phyloP scores from a whole-genome alignment of 2,888 invertebrate species.

The Nomada goodeniana region DNA sequence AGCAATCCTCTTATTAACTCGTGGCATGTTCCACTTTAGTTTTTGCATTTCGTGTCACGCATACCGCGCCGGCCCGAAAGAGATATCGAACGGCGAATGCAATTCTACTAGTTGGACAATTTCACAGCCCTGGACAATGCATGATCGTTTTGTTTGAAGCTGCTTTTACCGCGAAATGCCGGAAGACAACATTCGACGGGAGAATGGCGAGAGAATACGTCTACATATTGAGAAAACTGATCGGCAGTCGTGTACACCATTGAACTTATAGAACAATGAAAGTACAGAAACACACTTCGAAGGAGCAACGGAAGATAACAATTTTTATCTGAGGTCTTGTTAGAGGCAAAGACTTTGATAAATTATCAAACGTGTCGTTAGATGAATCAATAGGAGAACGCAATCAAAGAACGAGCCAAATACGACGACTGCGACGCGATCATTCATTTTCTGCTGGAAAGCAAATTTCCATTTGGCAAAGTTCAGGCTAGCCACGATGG shows the following conservation, averaged over 20 bases:
- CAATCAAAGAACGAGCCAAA: constrained; percentile 21
- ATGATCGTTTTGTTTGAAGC: not conserved
- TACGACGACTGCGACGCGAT: constrained; percentile 19
- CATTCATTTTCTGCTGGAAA: constrained; percentile 46
- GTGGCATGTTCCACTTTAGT: not conserved
- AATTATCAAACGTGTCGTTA: constrained; percentile 27
- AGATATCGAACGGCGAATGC: not conserved
- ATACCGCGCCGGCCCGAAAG: too few species aligned
- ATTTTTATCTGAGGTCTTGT: not conserved
- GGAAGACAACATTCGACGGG: too few species aligned
- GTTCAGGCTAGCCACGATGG: constrained; percentile 20
- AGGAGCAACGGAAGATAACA: not conserved
- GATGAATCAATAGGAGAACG: constrained; percentile 28
- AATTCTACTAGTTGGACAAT: not conserved
- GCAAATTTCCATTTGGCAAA: constrained; percentile 58
- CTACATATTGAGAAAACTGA: too few species aligned
- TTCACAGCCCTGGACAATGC: not conserved
- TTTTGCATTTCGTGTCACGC: not conserved
- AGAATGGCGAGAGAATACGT: too few species aligned
- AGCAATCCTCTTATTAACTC: not conserved
- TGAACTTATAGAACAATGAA: too few species aligned
- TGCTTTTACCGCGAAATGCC: not conserved
- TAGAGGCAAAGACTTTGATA: constrained; percentile 28
- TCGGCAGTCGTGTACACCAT: too few species aligned
- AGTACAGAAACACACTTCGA: not conserved